A percentile compares a stretch with the other conserved stretches of the same genome.
These are phyloP conservation scores for Drosophila tripunctata DNA, from an alignment of 2,888 invertebrate species.

Conservation along the genomic window DNA sequence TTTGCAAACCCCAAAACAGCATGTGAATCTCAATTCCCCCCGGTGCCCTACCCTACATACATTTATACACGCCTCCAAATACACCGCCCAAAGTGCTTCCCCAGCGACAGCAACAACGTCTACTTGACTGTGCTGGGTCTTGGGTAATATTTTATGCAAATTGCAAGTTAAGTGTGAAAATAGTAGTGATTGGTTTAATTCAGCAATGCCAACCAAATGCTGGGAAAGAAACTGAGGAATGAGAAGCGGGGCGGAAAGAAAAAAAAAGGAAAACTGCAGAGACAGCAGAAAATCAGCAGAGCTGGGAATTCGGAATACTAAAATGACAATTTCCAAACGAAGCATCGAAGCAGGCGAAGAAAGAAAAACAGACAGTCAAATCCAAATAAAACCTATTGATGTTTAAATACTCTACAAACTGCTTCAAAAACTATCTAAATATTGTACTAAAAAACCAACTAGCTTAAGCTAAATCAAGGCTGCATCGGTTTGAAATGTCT, in stretches of 20 bases:
- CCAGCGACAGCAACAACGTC: constrained; percentile 44
- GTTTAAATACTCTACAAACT: constrained; percentile 11
- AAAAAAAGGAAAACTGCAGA: constrained; percentile 66
- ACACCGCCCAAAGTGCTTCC: constrained; percentile 19
- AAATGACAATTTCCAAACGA: constrained; percentile 74
- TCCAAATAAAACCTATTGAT: neutral
- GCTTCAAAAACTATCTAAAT: neutral
- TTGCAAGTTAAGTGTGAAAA: constrained; percentile 83
- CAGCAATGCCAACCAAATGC: constrained; percentile 80
- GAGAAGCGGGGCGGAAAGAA: neutral
- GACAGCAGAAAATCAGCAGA: constrained; percentile 69
- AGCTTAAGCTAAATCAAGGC: too few relatives aligned
- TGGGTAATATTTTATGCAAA: constrained; percentile 83
- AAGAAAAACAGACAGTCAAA: constrained; percentile 47
- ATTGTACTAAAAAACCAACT: neutral
- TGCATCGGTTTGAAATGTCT: too few relatives aligned
- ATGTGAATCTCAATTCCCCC: constrained; percentile 11
- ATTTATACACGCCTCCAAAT: neutral
- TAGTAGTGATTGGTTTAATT: constrained; percentile 83
- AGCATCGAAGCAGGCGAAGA: constrained; percentile 48
- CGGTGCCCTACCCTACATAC: neutral
- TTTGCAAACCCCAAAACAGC: constrained; percentile 58
- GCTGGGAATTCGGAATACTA: constrained; percentile 71
- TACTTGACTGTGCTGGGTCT: constrained; percentile 76
- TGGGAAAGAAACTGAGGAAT: constrained; percentile 15